Conservation (phyloP, 1,140 invertebrate genomes). For the Phortica variegata region DNA sequence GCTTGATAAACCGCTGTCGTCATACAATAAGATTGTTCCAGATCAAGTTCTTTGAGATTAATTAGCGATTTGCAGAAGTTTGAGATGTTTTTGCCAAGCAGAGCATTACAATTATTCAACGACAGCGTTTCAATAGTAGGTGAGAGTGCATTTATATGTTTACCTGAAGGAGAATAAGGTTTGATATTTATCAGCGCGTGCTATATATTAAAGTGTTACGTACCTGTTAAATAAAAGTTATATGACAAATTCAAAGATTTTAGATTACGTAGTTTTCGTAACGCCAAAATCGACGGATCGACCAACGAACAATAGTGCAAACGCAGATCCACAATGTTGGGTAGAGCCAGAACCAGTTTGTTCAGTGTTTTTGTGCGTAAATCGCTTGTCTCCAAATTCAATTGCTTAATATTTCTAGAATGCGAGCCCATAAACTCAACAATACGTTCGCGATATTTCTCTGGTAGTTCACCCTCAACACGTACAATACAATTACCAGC, state of each 20-base stretch:
- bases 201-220: neutral
- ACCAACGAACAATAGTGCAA: neutral
- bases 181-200: neutral
- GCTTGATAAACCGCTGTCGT: neutral
- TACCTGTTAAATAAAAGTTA: conserved; percentile 3
- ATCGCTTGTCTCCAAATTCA: conserved; percentile 4
- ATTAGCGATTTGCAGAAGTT: neutral
- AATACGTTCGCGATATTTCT: conserved; percentile 13
- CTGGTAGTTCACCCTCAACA: conserved; percentile 14
- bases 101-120: neutral
- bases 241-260: neutral
- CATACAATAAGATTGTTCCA: neutral
- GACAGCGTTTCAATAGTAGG: too few species aligned
- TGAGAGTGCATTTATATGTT: too few species aligned
- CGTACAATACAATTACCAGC: conserved; percentile 21
- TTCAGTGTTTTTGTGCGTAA: conserved; percentile 4
- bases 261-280: neutral
- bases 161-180: too few species aligned
- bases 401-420: conserved; percentile 22
- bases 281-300: neutral
- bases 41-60: neutral
- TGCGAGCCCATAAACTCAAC: conserved; percentile 14
- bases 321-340: neutral
- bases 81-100: neutral
- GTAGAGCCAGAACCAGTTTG: conserved; percentile 17